phyloP scores from a whole-genome alignment of 2,888 invertebrate genomes.

The Plemyria rubiginata region DNA sequence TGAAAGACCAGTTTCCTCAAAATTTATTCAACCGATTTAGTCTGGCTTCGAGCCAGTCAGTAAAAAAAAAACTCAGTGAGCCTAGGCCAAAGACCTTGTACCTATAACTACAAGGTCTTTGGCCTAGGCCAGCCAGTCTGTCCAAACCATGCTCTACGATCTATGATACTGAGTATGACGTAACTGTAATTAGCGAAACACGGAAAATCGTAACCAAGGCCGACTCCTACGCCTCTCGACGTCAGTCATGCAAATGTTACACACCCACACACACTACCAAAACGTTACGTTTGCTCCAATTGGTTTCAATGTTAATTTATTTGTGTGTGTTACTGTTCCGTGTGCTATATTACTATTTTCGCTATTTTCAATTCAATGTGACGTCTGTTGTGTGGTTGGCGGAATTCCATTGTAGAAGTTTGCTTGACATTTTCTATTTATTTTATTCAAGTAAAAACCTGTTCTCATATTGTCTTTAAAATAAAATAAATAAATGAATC shows the following conservation, averaged over 20 bases:
- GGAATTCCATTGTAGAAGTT: slow-evolving; percentile 48
- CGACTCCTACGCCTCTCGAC: slow-evolving; percentile 21
- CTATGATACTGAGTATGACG: neutral
- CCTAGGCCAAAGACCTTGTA: too few species aligned
- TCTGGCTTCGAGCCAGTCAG: too few species aligned
- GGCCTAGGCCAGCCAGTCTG: neutral
- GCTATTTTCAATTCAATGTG: slow-evolving; percentile 9
- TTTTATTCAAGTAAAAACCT: slow-evolving; percentile 27
- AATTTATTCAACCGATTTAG: too few species aligned
- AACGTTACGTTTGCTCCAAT: slow-evolving; percentile 6
- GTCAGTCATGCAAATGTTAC: neutral
- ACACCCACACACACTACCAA: slow-evolving; percentile 4
- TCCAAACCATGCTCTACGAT: neutral
- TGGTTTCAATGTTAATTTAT: slow-evolving; percentile 9
- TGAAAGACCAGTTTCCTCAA: too few species aligned
- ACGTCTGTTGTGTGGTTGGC: slow-evolving; percentile 42
- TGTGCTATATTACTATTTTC: slow-evolving; percentile 11
- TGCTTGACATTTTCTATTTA: slow-evolving; percentile 40
- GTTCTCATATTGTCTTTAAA: neutral
- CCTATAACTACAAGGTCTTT: too few species aligned
- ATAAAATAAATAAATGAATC: neutral
- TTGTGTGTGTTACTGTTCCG: slow-evolving; percentile 13
- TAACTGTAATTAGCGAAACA: slow-evolving; percentile 5
- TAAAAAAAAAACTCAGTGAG: too few species aligned
- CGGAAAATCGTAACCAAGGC: slow-evolving; percentile 21